A percentile compares a stretch with the other conserved stretches of the same genome.
These are phyloP conservation scores for Solea solea DNA, from an alignment of 2,113 vertebrate genomes.

Conservation along the genomic window DNA sequence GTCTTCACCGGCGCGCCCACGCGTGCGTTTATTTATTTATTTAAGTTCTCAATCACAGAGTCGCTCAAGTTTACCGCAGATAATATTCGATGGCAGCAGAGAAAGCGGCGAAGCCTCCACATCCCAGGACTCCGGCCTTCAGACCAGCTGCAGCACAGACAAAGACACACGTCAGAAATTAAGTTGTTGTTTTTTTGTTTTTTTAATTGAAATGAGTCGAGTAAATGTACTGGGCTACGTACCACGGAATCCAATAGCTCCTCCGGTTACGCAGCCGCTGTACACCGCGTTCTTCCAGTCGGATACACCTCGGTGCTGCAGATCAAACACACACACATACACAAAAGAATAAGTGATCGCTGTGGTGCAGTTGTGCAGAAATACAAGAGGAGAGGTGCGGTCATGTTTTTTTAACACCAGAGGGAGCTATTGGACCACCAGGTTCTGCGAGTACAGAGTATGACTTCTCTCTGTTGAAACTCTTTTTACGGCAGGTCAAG, in stretches of 20 bases:
- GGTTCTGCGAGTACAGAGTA: too few species aligned
- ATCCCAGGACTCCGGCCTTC: constrained; percentile 93
- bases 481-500: too few species aligned
- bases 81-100: constrained; percentile 97
- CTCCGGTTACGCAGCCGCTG: constrained; percentile 95
- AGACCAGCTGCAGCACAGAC: constrained; percentile 84
- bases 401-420: constrained; percentile 25
- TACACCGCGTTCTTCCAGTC: constrained; percentile 98
- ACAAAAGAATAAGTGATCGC: background rate
- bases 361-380: too few species aligned
- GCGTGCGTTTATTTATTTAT: background rate
- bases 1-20: constrained; percentile 6
- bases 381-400: background rate
- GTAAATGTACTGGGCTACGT: constrained; percentile 47
- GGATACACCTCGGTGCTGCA: constrained; percentile 92
- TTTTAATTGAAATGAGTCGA: background rate
- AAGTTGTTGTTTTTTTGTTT: background rate
- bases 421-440: constrained; percentile 29
- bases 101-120: constrained; percentile 96
- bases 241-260: constrained; percentile 95
- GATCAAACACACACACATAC: constrained; percentile 4
- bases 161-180: background rate
- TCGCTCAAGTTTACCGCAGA: constrained; percentile 79
- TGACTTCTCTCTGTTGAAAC: too few species aligned
- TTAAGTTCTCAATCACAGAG: background rate